Conservation (phyloP, 2,888 invertebrate species). For the Sarcophaga variegata region DNA sequence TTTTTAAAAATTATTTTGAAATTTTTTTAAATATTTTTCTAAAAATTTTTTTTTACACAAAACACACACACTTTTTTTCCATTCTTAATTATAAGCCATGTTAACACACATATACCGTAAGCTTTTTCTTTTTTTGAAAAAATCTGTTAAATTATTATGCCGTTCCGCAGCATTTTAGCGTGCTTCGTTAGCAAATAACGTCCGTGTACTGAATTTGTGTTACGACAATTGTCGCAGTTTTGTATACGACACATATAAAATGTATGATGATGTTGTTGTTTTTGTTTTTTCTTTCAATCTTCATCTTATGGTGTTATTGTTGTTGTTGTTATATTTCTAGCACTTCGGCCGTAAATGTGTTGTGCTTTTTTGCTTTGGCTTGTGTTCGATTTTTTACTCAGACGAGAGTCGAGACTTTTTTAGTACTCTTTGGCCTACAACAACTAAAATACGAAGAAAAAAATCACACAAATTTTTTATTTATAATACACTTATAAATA, state of each 20-base stretch:
- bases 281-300: not conserved
- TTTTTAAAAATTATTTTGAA: not conserved
- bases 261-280: constrained; percentile 41
- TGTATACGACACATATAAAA: constrained; percentile 76
- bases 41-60: constrained; percentile 19
- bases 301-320: constrained; percentile 45
- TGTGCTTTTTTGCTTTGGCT: not conserved
- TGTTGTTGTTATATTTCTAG: constrained; percentile 72
- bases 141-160: constrained; percentile 38
- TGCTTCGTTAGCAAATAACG: constrained; percentile 78
- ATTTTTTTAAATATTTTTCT: constrained; percentile 9
- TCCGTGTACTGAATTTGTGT: constrained; percentile 79
- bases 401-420: constrained; percentile 52
- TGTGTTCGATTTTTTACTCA: constrained; percentile 1
- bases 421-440: constrained; percentile 28
- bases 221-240: constrained; percentile 79
- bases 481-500: too few species aligned
- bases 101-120: constrained; percentile 29
- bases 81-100: too few species aligned
- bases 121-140: not conserved
- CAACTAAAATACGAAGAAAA: too few species aligned
- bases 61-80: constrained; percentile 31
- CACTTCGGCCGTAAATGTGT: constrained; percentile 59
- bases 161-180: constrained; percentile 58
- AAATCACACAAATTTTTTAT: too few species aligned